Percentiles rank a stretch among this genome's conserved stretches.
Conservation (phyloP, 2,797 vertebrate species). For the Periparus ater region DNA sequence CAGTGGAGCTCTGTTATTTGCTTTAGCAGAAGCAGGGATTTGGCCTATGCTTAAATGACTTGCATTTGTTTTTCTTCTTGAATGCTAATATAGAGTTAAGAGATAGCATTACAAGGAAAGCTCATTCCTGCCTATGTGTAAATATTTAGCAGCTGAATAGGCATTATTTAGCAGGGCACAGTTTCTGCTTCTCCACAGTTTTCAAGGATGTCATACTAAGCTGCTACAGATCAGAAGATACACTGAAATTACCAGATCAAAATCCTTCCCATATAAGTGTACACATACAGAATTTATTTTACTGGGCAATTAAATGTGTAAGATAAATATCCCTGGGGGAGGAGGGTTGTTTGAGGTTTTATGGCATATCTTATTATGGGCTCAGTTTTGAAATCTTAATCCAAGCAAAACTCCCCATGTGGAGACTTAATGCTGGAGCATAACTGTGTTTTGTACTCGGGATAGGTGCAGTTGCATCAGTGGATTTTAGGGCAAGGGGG, state of each 20-base stretch:
- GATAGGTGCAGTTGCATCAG: constrained; percentile 7
- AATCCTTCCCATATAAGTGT: constrained; percentile 18
- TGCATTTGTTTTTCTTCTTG: constrained; percentile 40
- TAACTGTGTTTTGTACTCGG: neutral
- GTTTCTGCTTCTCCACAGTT: constrained; percentile 9
- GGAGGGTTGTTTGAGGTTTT: constrained; percentile 60
- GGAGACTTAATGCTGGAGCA: neutral
- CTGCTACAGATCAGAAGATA: constrained; percentile 43
- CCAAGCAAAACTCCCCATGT: constrained; percentile 39
- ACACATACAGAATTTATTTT: constrained; percentile 51
- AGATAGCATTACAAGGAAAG: constrained; percentile 20
- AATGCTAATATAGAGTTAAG: constrained; percentile 7
- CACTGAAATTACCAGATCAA: constrained; percentile 31
- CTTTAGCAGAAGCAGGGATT: constrained; percentile 12
- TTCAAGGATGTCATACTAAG: constrained; percentile 24
- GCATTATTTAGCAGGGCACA: neutral
- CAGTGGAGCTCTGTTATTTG: neutral
- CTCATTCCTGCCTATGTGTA: neutral
- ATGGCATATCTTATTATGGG: constrained; percentile 52
- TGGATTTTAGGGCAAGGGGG: neutral
- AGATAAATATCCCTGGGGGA: constrained; percentile 62
- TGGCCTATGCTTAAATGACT: constrained; percentile 33
- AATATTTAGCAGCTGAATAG: constrained; percentile 42
- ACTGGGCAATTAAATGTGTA: constrained; percentile 55
- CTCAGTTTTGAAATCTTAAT: constrained; percentile 60